Conservation (phyloP, 2,113 vertebrate species). For the Apteryx owenii region DNA sequence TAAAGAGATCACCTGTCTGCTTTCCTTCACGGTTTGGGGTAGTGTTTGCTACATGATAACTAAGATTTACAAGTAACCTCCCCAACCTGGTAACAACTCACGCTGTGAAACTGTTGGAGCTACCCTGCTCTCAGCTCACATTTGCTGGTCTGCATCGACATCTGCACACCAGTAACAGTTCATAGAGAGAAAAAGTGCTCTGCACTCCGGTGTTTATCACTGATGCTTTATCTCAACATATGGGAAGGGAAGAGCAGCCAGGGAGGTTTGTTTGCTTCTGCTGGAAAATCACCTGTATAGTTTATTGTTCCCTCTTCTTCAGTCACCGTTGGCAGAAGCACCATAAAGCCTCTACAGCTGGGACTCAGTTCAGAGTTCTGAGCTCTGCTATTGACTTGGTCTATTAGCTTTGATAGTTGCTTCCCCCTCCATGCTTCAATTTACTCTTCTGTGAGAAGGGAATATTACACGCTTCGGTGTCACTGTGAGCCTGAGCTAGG, state of each 20-base stretch:
- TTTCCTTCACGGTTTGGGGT: background rate
- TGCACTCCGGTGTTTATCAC: background rate
- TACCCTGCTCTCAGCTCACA: background rate
- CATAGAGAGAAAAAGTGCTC: background rate
- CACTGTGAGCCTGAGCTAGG: background rate
- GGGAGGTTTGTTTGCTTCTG: background rate
- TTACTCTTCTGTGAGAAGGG: background rate
- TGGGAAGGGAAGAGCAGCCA: conserved; percentile 41
- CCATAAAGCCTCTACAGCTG: background rate
- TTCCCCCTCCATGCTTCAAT: background rate
- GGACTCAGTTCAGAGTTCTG: background rate
- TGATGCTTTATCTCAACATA: conserved; percentile 32
- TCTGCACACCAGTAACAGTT: background rate
- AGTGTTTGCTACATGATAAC: background rate
- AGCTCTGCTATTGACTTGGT: conserved; percentile 12
- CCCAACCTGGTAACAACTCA: fast-evolving
- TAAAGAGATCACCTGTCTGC: background rate
- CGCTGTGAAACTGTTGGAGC: background rate
- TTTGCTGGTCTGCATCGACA: background rate
- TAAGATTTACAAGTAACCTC: background rate
- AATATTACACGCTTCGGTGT: background rate
- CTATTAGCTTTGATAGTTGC: background rate
- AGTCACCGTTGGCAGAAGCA: conserved; percentile 2
- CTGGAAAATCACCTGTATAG: background rate
- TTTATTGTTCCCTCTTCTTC: conserved; percentile 13